A percentile compares a stretch with the other conserved stretches of the same genome.
phyloP scores from a whole-genome alignment of 2,797 vertebrate genomes.

The Megalops cyprinoides region DNA sequence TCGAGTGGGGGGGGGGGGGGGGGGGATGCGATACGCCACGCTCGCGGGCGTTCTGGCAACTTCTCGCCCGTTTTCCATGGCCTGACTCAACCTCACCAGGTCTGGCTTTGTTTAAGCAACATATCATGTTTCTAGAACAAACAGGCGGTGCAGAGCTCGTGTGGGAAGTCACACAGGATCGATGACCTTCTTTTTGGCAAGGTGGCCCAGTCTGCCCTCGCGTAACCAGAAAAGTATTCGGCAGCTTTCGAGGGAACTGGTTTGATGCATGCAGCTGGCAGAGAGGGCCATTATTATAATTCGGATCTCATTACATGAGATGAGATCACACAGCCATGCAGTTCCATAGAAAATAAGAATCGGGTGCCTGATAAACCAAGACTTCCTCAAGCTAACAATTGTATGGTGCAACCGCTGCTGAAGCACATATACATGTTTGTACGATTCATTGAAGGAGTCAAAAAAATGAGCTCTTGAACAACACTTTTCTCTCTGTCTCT shows the following conservation, averaged over 20 bases:
- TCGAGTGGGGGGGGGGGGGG: too few relatives aligned
- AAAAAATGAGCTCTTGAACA: too few relatives aligned
- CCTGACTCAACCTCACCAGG: background rate
- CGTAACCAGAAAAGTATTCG: background rate
- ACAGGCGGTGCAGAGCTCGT: background rate
- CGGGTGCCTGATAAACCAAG: background rate
- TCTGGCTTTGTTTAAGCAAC: slow-evolving; percentile 17
- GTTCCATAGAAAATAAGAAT: background rate
- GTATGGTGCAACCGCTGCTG: too few relatives aligned
- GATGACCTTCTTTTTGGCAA: background rate
- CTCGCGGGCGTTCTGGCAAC: background rate
- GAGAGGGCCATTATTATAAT: background rate
- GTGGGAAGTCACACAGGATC: background rate
- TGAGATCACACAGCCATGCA: background rate
- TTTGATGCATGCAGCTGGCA: background rate
- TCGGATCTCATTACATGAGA: background rate
- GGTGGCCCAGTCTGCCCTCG: background rate
- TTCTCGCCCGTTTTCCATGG: background rate
- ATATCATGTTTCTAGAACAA: slow-evolving; percentile 5
- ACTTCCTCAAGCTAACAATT: background rate
- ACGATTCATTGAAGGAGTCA: too few relatives aligned
- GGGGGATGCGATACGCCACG: background rate
- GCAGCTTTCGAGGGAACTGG: background rate
- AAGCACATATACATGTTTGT: too few relatives aligned
- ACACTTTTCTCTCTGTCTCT: too few relatives aligned